Base-by-base conservation (phyloP, 2,113 vertebrate species). In the Centropus unirufus region DNA sequence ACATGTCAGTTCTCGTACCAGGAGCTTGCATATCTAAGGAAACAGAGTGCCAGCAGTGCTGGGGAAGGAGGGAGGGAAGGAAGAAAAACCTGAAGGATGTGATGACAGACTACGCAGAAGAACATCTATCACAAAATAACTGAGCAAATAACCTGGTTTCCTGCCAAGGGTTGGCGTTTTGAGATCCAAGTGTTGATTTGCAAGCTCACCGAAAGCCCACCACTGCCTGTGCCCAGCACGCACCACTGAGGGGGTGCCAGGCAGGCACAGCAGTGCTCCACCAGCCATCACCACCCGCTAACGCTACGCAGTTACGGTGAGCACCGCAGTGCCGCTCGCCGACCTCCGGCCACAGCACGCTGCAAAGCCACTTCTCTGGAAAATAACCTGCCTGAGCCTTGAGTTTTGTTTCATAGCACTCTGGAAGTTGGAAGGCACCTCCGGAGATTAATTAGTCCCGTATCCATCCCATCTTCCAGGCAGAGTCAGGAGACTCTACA, bases 321-420 rank as follows among this genome's bases (percentile, higher is more conserved):
- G 29, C 24, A 11, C 0, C 3, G 19, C 51, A 39, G 23, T 3
- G 7, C 32, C 32, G 3, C 2, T 8, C 0, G 0, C 27, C 27
- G n/a, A 46, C 12, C n/a, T 14, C 29, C 1, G 13, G 46, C 24
- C 52, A 10, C 34, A 12, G 19, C 14, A 34, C 16, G 26, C 34
- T 19, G n/a, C 20, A 76, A 40, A 4, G 3, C 27, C 12, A n/a
- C 22, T 44, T 46, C 39, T 57, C 36, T 34, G 20, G 19, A n/a
- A 58, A 70, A 18, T 29, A 46, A 24, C 36, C 12, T 14, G 2
- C 11, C 61, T 54, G 46, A 13, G 44, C 34, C 32, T 12, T 4
- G 3, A 34, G 46, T 26, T 76, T 51, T 6, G 4, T 40, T 40
- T 70, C 51, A 29, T 22, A 63, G 62, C 15, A 55, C 40, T 47